These are phyloP conservation scores for Hipparchia semele DNA, from an alignment of 2,888 invertebrate genomes.

Conservation along the genomic window DNA sequence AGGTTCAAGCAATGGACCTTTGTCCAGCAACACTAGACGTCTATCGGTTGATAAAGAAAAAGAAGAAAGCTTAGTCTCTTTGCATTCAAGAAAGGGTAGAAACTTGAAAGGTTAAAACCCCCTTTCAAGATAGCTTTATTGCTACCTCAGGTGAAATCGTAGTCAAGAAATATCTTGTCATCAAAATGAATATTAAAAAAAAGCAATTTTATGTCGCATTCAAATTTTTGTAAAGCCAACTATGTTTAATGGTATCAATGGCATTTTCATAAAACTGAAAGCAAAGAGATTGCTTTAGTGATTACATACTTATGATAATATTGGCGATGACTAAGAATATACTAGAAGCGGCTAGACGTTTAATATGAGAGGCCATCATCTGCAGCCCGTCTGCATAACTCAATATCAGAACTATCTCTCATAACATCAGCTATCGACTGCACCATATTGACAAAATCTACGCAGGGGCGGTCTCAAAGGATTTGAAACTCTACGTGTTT, in stretches of 20 bases:
- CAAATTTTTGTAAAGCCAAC: neutral
- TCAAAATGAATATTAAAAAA: no score
- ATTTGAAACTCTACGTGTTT: conserved; percentile 20
- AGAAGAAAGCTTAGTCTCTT: no score
- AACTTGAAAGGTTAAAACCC: no score
- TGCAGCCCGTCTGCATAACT: conserved; percentile 73
- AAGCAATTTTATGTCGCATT: neutral
- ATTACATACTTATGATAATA: conserved; percentile 33
- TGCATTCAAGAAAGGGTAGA: neutral
- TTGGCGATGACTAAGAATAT: conserved; percentile 30
- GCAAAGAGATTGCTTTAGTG: conserved; percentile 20
- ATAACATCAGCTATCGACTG: conserved; percentile 46
- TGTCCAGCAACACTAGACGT: neutral
- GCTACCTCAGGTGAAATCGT: no score
- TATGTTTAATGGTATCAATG: conserved; percentile 8
- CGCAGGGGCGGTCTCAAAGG: conserved; percentile 28
- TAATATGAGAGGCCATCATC: conserved; percentile 52
- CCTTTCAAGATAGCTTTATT: no score
- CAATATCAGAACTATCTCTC: conserved; percentile 74
- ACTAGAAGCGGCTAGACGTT: conserved; percentile 57
- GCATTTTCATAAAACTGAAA: conserved; percentile 5
- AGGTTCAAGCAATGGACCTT: no score
- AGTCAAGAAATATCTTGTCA: no score
- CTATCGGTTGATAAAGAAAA: no score
- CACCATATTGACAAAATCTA: conserved; percentile 34